Conservation (phyloP, 2,888 invertebrate species). For the Oxystoma pomonae region DNA sequence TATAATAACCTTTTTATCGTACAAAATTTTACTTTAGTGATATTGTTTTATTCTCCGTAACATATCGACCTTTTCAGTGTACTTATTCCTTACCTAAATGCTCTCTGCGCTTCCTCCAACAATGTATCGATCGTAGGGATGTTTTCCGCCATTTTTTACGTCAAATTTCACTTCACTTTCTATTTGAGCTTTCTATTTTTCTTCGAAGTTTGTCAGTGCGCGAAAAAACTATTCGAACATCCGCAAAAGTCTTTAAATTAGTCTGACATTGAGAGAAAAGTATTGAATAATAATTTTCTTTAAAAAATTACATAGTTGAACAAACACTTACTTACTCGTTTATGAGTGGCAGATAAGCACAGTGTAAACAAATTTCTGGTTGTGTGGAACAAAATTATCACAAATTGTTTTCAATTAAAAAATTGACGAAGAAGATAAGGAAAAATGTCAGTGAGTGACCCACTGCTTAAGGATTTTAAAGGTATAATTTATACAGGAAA, state of each 20-base stretch:
- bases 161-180: neutral
- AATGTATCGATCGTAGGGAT: constrained; percentile 45
- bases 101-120: constrained; percentile 44
- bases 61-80: neutral
- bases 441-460: constrained; percentile 59
- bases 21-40: too few relatives aligned
- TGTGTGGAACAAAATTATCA: neutral
- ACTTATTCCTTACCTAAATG: constrained; percentile 39
- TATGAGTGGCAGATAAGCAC: too few relatives aligned
- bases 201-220: too few relatives aligned
- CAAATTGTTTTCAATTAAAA: neutral
- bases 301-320: too few relatives aligned
- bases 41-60: too few relatives aligned
- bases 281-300: too few relatives aligned
- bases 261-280: neutral
- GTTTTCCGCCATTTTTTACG: constrained; percentile 42
- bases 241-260: neutral
- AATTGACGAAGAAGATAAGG: constrained; percentile 21
- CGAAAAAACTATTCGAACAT: neutral
- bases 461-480: constrained; percentile 57
- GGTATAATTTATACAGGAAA: constrained; percentile 42
- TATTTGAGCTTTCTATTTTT: too few relatives aligned
- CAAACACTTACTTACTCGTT: too few relatives aligned
- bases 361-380: neutral
- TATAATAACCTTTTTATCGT: too few relatives aligned